A percentile compares a stretch with the other conserved stretches of the same genome.
Evolutionary conservation across 2,888 invertebrate species (phyloP).

Genomic region (Ditylenchus weischeri): DNA sequence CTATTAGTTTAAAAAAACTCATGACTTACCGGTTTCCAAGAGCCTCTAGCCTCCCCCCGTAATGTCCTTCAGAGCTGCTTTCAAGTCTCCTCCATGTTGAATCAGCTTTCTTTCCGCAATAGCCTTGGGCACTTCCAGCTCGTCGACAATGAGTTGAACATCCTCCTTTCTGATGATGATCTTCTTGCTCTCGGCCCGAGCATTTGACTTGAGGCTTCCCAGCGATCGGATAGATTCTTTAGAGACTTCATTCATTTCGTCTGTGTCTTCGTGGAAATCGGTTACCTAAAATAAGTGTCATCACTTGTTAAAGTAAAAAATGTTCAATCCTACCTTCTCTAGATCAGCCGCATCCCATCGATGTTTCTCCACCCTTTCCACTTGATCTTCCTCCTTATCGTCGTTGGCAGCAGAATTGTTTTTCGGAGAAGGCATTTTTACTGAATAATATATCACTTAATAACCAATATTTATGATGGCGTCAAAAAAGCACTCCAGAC

Average conservation of each 20-base stretch:
- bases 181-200: slow-evolving; percentile 21
- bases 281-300: slow-evolving; percentile 23
- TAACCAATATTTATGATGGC: too few species aligned
- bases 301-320: neutral
- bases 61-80: slow-evolving; percentile 72
- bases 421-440: slow-evolving; percentile 5
- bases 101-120: slow-evolving; percentile 83
- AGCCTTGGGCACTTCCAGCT: slow-evolving; percentile 82
- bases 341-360: slow-evolving; percentile 21
- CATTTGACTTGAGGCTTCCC: slow-evolving; percentile 23
- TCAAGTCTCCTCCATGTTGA: slow-evolving; percentile 85
- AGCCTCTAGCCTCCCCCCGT: too few species aligned
- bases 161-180: slow-evolving; percentile 91
- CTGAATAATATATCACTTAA: neutral
- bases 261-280: slow-evolving; percentile 33
- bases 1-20: too few species aligned
- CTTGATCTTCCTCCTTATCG: slow-evolving; percentile 9
- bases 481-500: too few species aligned
- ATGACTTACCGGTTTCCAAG: too few species aligned
- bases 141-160: slow-evolving; percentile 88
- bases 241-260: slow-evolving; percentile 29
- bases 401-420: neutral
- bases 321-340: slow-evolving; percentile 13
- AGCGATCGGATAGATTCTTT: slow-evolving; percentile 23
- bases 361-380: slow-evolving; percentile 8